phyloP scores from a whole-genome alignment of 2,888 invertebrate genomes.

The Desoria tigrina region DNA sequence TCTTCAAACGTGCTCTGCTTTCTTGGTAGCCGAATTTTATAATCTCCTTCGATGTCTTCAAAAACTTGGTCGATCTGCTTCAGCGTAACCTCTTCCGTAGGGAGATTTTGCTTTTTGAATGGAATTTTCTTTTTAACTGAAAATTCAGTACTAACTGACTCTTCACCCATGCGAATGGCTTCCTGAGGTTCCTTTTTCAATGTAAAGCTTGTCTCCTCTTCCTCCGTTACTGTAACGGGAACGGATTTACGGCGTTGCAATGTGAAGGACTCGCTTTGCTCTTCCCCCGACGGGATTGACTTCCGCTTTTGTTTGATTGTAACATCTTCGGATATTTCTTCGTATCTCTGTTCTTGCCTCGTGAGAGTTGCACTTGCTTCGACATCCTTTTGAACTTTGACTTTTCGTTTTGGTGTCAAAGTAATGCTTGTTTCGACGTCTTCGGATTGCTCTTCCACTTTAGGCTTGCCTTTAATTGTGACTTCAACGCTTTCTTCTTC shows the following conservation, averaged over 20 bases:
- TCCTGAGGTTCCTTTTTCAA: constrained; percentile 28
- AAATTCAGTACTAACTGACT: constrained; percentile 63
- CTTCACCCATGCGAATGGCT: constrained; percentile 44
- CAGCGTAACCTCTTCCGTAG: constrained; percentile 46
- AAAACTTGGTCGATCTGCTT: constrained; percentile 47
- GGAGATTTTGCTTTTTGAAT: constrained; percentile 48
- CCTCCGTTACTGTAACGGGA: constrained; percentile 15
- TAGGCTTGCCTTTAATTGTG: neutral
- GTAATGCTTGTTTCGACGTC: constrained; percentile 17
- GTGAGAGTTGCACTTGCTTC: constrained; percentile 54
- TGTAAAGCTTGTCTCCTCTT: constrained; percentile 22
- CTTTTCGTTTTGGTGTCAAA: constrained; percentile 24
- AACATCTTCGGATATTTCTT: constrained; percentile 21
- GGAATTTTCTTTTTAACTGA: constrained; percentile 69
- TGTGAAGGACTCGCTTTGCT: neutral
- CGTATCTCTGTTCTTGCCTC: constrained; percentile 11
- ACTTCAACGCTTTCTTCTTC: constrained; percentile 24
- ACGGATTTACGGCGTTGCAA: constrained; percentile 51
- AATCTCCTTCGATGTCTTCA: constrained; percentile 76
- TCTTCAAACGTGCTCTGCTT: constrained; percentile 60
- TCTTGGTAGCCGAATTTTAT: constrained; percentile 76
- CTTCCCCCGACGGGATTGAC: constrained; percentile 1
- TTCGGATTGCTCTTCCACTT: constrained; percentile 24
- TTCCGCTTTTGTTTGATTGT: constrained; percentile 18
- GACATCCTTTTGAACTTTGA: constrained; percentile 50